Conservation (phyloP, 2,888 invertebrate species). For the Drosophila limbata region DNA sequence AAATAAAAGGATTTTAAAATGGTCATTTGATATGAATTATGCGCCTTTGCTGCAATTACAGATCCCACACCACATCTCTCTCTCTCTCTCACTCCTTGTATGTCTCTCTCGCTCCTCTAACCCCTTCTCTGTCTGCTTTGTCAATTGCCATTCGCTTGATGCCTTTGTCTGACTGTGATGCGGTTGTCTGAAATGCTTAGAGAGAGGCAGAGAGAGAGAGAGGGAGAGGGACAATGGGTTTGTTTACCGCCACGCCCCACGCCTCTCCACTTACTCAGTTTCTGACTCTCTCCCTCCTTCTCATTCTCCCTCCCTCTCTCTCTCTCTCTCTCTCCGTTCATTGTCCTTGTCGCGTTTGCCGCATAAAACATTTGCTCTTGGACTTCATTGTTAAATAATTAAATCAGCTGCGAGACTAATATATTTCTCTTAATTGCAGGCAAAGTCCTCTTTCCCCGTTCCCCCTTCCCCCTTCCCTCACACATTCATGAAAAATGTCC, state of each 20-base stretch:
- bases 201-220: background rate
- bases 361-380: slow-evolving; percentile 55
- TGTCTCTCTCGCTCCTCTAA: background rate
- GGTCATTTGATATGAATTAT: slow-evolving; percentile 85
- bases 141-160: slow-evolving; percentile 51
- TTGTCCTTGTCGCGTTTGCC: slow-evolving; percentile 34
- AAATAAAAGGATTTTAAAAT: slow-evolving; percentile 85
- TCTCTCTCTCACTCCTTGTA: background rate
- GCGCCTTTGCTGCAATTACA: slow-evolving; percentile 84
- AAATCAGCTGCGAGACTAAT: slow-evolving; percentile 84
- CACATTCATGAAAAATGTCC: slow-evolving; percentile 52
- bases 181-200: slow-evolving; percentile 70
- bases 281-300: background rate
- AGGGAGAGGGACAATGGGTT: slow-evolving; percentile 19
- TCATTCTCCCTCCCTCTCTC: background rate
- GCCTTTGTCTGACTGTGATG: slow-evolving; percentile 78
- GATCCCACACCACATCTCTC: slow-evolving; percentile 47
- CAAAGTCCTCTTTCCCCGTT: slow-evolving; percentile 45
- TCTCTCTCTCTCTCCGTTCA: slow-evolving; percentile 5
- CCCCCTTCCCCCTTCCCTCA: no score
- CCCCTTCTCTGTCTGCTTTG: slow-evolving; percentile 4
- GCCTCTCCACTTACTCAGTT: background rate
- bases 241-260: slow-evolving; percentile 46
- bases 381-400: slow-evolving; percentile 84
- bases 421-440: slow-evolving; percentile 83